Evolutionary conservation across 2,888 invertebrate species (phyloP).

Genomic region (Candidula unifasciata): DNA sequence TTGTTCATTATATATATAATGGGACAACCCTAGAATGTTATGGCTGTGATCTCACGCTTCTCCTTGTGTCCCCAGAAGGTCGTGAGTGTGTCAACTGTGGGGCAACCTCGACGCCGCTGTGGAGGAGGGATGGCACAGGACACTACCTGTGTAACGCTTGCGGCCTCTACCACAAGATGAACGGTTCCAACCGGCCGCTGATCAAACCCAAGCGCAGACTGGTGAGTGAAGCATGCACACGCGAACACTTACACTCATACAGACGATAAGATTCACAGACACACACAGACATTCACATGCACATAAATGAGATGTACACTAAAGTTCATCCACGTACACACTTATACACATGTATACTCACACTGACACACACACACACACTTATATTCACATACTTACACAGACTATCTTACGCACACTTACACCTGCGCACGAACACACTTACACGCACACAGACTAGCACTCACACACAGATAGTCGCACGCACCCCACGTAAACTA

Average conservation of each 20-base stretch:
- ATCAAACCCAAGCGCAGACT: constrained; percentile 98
- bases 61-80: constrained; percentile 83
- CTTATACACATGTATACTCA: background rate
- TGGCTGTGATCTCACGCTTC: no score
- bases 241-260: background rate
- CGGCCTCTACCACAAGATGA: constrained; percentile 99
- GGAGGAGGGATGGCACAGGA: constrained; percentile 97
- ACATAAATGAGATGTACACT: no score
- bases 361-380: background rate
- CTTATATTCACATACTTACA: background rate
- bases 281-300: background rate
- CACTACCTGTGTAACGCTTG: constrained; percentile 99
- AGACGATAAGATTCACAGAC: background rate
- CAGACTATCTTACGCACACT: background rate
- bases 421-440: background rate
- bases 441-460: background rate
- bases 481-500: no score
- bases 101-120: constrained; percentile 95
- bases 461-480: no score
- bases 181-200: constrained; percentile 97
- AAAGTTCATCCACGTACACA: background rate
- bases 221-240: constrained; percentile 84
- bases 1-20: no score
- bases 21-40: no score
- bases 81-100: constrained; percentile 99